A percentile compares a stretch with the other conserved stretches of the same genome.
Conservation (phyloP, 2,797 vertebrate species). For the Leptatherina wallacei region DNA sequence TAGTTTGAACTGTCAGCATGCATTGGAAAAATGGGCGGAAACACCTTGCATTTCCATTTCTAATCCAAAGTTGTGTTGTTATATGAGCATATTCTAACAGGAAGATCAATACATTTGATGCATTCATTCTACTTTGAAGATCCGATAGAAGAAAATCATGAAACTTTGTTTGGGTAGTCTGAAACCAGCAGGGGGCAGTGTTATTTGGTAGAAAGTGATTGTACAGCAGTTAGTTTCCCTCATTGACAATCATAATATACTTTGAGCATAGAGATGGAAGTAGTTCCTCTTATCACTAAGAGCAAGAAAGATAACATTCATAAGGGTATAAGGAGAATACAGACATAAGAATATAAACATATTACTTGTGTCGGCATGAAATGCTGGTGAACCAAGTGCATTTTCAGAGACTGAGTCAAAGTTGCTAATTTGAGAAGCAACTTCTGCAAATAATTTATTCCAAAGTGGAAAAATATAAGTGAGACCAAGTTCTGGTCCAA, state of each 20-base stretch:
- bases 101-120: neutral
- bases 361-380: constrained; percentile 24
- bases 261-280: constrained; percentile 26
- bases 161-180: constrained; percentile 25
- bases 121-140: neutral
- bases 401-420: constrained; percentile 10
- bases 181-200: constrained; percentile 78
- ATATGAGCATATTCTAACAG: neutral
- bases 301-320: constrained; percentile 30
- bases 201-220: constrained; percentile 62
- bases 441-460: neutral
- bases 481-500: neutral
- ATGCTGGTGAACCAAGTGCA: constrained; percentile 45
- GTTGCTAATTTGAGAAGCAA: neutral
- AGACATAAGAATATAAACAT: constrained; percentile 23
- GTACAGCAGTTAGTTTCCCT: constrained; percentile 44
- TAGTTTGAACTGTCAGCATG: neutral
- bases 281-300: constrained; percentile 7
- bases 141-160: neutral
- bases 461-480: neutral
- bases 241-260: constrained; percentile 21
- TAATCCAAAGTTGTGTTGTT: neutral
- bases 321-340: constrained; percentile 1
- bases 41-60: neutral
- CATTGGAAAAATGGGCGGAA: neutral